Evolutionary conservation across 2,113 vertebrate species (phyloP).

Genomic region (Callithrix jacchus): DNA sequence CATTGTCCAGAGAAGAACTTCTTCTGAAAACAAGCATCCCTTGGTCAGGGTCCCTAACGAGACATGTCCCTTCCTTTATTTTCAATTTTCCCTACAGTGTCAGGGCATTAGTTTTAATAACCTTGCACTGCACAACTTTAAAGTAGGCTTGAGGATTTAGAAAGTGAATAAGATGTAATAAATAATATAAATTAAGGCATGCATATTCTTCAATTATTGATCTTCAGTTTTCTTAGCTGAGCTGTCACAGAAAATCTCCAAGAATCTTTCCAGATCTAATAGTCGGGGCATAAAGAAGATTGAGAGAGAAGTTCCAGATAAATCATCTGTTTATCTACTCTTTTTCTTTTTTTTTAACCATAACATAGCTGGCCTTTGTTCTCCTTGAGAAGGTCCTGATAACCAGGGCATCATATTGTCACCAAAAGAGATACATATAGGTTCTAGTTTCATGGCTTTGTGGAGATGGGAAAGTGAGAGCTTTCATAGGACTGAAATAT

Average conservation of each 20-base stretch:
- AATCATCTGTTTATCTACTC: not conserved
- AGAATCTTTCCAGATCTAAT: not conserved
- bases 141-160: not conserved
- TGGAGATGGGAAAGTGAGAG: not conserved
- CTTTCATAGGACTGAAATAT: not conserved
- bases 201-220: not conserved
- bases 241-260: not conserved
- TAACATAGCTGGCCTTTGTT: not conserved
- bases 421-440: too few species aligned
- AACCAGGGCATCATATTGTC: fast-evolving
- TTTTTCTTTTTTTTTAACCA: not conserved
- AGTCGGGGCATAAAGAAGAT: not conserved
- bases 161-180: not conserved
- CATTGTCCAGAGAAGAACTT: not conserved
- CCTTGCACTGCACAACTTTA: not conserved
- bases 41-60: not conserved
- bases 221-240: not conserved
- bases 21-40: not conserved
- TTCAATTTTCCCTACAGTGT: not conserved
- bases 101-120: not conserved
- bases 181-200: not conserved
- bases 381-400: not conserved
- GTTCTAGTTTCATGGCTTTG: not conserved
- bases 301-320: not conserved
- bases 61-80: not conserved